These are phyloP conservation scores for Okamejei kenojei DNA, from an alignment of 2,797 vertebrate genomes.

Conservation along the genomic window DNA sequence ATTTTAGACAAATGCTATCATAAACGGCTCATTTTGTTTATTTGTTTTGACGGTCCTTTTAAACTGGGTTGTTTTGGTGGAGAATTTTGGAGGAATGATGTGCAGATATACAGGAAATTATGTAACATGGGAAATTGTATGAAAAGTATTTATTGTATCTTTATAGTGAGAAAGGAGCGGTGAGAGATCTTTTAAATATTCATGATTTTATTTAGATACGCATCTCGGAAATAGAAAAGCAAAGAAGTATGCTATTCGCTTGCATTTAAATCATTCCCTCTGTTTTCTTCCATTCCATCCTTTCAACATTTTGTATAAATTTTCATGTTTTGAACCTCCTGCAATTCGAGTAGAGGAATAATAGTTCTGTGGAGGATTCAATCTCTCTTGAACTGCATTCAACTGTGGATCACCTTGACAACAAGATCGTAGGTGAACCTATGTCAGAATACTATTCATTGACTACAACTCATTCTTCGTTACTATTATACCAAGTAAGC, in stretches of 20 bases:
- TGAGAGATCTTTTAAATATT: neutral
- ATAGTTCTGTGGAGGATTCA: no score
- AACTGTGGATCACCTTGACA: no score
- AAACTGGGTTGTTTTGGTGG: conserved; percentile 49
- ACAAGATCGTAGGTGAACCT: no score
- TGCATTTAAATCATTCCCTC: neutral
- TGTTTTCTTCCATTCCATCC: no score
- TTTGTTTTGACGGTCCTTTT: conserved; percentile 48
- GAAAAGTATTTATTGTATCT: neutral
- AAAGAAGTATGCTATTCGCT: neutral
- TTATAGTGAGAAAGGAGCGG: neutral
- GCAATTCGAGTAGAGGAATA: no score
- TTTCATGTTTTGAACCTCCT: no score
- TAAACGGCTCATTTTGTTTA: conserved; percentile 55
- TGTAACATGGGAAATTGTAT: neutral
- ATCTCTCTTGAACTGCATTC: no score
- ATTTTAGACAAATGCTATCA: conserved; percentile 59
- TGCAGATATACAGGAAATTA: neutral
- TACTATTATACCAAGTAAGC: no score
- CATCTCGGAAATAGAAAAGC: neutral
- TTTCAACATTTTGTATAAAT: no score
- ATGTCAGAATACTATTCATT: no score
- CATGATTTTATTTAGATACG: neutral
- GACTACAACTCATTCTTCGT: no score
- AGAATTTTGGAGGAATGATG: conserved; percentile 40